Evolutionary conservation across 2,888 invertebrate species (phyloP).

Genomic region (Torymus texanus): DNA sequence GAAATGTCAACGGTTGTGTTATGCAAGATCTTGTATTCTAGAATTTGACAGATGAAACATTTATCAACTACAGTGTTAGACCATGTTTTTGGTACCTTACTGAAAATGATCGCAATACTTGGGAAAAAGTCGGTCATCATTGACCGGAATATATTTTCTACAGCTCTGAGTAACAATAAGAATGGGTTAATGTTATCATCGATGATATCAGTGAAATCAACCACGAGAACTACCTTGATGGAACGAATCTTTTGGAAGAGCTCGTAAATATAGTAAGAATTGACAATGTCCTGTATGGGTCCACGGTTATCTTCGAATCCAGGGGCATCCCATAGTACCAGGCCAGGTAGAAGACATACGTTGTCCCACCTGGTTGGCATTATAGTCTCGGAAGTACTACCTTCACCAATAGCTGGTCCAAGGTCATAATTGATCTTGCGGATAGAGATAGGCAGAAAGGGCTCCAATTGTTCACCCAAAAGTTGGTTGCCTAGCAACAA

Average conservation of each 20-base stretch:
- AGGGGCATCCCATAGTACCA: not conserved
- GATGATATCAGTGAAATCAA: not conserved
- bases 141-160: not conserved
- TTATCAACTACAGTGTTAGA: too few species aligned
- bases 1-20: not conserved
- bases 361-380: not conserved
- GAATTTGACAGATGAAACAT: not conserved
- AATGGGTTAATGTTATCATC: not conserved
- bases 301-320: constrained; percentile 2
- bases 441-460: not conserved
- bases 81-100: not conserved
- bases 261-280: not conserved
- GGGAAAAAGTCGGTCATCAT: not conserved
- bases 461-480: not conserved
- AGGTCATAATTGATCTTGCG: not conserved
- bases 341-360: not conserved
- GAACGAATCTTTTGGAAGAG: not conserved
- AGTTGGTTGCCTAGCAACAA: not conserved
- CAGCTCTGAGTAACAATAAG: not conserved
- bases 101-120: not conserved
- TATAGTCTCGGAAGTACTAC: not conserved
- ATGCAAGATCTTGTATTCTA: not conserved
- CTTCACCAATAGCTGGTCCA: not conserved
- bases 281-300: not conserved
- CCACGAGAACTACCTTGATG: not conserved